phyloP scores from a whole-genome alignment of 2,797 vertebrate species.

The Enteromius trimaculatus region DNA sequence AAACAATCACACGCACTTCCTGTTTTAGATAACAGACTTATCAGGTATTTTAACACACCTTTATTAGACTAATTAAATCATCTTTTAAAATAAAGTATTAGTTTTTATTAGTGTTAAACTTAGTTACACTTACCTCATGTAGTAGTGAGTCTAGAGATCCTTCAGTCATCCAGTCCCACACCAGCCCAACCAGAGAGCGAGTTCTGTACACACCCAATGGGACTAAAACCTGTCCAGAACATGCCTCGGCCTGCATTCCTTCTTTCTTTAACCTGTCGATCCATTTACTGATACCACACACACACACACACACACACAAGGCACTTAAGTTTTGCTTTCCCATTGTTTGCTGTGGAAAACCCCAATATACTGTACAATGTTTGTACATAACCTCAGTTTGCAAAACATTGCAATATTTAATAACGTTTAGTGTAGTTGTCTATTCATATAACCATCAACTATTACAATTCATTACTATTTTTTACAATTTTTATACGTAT shows the following conservation, averaged over 20 bases:
- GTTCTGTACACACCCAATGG: conserved; percentile 68
- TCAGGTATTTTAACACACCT: background rate
- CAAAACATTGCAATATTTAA: background rate
- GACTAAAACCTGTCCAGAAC: conserved; percentile 65
- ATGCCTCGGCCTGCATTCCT: rapidly evolving
- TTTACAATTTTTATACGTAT: background rate
- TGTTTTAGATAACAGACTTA: background rate
- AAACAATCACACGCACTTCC: background rate
- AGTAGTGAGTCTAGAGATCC: conserved; percentile 70
- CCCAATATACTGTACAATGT: background rate
- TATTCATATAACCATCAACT: too few relatives aligned
- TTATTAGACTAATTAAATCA: background rate
- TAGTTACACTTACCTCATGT: conserved; percentile 66
- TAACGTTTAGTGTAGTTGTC: background rate
- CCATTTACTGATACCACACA: conserved; percentile 41
- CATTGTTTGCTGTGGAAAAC: conserved; percentile 13
- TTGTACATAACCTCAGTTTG: background rate
- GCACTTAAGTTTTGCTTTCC: conserved; percentile 14
- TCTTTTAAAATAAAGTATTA: background rate
- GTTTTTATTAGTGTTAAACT: background rate
- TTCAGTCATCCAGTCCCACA: conserved; percentile 75
- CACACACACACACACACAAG: conserved; percentile 6
- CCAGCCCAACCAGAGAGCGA: conserved; percentile 62
- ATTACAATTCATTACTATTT: background rate
- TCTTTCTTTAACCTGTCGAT: conserved; percentile 38